Evolutionary conservation across 2,888 invertebrate genomes (phyloP).

Genomic region (Troilus luridus): DNA sequence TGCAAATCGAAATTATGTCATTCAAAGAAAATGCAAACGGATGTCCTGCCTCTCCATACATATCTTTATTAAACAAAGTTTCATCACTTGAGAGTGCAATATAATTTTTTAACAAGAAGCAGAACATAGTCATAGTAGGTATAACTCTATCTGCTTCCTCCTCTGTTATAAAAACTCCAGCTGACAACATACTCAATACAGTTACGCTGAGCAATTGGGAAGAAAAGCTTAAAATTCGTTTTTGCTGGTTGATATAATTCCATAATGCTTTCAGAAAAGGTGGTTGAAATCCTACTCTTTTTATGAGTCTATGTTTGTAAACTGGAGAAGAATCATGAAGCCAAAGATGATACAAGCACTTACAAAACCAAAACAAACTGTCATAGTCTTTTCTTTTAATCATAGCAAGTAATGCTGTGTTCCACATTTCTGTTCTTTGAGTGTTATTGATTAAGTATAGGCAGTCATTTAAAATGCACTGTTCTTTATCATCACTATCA

Average conservation of each 20-base stretch:
- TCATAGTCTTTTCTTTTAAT: slow-evolving; percentile 57
- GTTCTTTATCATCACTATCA: background rate
- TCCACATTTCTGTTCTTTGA: slow-evolving; percentile 59
- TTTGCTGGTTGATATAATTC: slow-evolving; percentile 56
- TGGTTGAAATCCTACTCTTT: slow-evolving; percentile 57
- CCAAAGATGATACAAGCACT: slow-evolving; percentile 61
- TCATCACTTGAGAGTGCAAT: slow-evolving; percentile 58
- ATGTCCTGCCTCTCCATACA: slow-evolving; percentile 11
- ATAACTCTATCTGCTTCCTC: slow-evolving; percentile 79
- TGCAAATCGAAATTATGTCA: slow-evolving; percentile 81
- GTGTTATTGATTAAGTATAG: slow-evolving; percentile 41
- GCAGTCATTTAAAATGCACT: slow-evolving; percentile 26
- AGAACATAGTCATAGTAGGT: slow-evolving; percentile 86
- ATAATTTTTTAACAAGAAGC: slow-evolving; percentile 68
- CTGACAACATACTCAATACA: slow-evolving; percentile 77
- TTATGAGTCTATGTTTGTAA: slow-evolving; percentile 18
- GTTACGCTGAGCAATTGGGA: slow-evolving; percentile 65
- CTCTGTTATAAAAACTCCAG: slow-evolving; percentile 75
- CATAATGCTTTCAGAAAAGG: slow-evolving; percentile 60
- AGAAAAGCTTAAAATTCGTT: slow-evolving; percentile 56
- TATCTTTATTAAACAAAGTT: slow-evolving; percentile 58
- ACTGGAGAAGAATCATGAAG: slow-evolving; percentile 54
- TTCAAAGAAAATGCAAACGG: slow-evolving; percentile 78
- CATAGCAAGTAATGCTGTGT: slow-evolving; percentile 53
- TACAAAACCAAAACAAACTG: slow-evolving; percentile 43